A percentile compares a stretch with the other conserved stretches of the same genome.
phyloP scores from a whole-genome alignment of 2,797 vertebrate genomes.

The Diglossa cyanea region DNA sequence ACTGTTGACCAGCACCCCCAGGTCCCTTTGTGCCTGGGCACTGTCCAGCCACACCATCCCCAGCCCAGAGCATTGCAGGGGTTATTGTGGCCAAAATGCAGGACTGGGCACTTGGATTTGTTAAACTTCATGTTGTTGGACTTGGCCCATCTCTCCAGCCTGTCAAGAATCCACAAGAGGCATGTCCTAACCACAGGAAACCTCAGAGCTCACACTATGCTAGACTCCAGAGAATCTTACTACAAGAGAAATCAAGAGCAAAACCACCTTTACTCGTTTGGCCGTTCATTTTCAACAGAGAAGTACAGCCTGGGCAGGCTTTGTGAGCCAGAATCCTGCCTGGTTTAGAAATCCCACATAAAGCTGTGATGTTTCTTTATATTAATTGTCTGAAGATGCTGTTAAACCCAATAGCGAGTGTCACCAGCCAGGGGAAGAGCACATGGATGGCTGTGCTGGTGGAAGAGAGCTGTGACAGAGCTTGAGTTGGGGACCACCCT shows the following conservation, averaged over 20 bases:
- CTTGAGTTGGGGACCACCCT: not conserved
- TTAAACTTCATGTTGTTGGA: not conserved
- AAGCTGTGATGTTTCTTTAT: not conserved
- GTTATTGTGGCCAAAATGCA: not conserved
- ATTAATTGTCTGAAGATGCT: not conserved
- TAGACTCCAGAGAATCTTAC: not conserved
- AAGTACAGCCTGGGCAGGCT: not conserved
- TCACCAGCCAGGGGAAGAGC: not conserved
- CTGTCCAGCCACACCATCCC: not conserved
- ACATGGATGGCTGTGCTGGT: not conserved
- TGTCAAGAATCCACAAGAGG: not conserved
- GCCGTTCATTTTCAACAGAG: not conserved
- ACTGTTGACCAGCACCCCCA: not conserved
- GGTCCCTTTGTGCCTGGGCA: not conserved
- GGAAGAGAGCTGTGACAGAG: not conserved
- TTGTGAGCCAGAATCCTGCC: not conserved
- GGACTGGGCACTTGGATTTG: rapidly evolving
- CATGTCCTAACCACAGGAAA: not conserved
- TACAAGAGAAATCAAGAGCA: not conserved
- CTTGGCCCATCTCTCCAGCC: rapidly evolving
- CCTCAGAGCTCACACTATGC: not conserved
- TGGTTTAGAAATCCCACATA: not conserved
- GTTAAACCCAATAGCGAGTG: not conserved
- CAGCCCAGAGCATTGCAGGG: not conserved
- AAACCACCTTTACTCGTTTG: not conserved